Base-by-base conservation (phyloP, 2,888 invertebrate species). In the Nasonia oneida region DNA sequence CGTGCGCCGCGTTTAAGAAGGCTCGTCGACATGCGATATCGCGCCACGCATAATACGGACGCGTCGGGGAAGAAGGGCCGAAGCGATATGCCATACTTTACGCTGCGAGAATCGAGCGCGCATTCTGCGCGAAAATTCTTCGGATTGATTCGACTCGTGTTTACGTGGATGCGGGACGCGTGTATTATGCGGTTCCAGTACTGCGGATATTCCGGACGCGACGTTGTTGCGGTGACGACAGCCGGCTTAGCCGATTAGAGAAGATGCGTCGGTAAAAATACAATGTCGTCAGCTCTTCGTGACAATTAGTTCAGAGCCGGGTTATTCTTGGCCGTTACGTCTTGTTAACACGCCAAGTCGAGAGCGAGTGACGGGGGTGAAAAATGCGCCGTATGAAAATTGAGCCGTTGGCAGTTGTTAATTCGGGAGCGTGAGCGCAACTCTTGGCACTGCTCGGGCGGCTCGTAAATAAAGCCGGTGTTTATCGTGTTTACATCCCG, bases 1-100 rank as follows among this genome's bases (percentile, higher is more conserved):
- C 71, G 18, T 37, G 18, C 42, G 3, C 23, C 10, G 67, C 78
- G 67, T 67, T 47, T 79, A 79, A 79, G 78, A 67, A 79, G 67
- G 67, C 37, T 37, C 12, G 29, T 64, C 78, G 39, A 47, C 33
- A 64, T 39, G 64, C 29, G 29, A n/a, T 37, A 37, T 8, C 37
- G 53, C 42, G 37, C 61, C 12, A 39, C 6, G 12, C 37, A 71
- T 15, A 39, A 39, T 71, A 71, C 47, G 47, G 12, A 42, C 71
- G 10, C 71, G 10, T 12, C 73, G 23, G 57, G 57, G 57, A 73
- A 73, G 73, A 73, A 71, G 71, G 39, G 6, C 8, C 15, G 57
- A 61, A 61, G n/a, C 57, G 53, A 15, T n/a, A 57, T 57, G n/a
- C 57, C 57, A 57, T 57, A 57, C 57, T 57, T 57, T 57, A n/a